Conservation (phyloP, 64 coral and sea anemone genomes). For the Hydrozoanthus tunicans region DNA sequence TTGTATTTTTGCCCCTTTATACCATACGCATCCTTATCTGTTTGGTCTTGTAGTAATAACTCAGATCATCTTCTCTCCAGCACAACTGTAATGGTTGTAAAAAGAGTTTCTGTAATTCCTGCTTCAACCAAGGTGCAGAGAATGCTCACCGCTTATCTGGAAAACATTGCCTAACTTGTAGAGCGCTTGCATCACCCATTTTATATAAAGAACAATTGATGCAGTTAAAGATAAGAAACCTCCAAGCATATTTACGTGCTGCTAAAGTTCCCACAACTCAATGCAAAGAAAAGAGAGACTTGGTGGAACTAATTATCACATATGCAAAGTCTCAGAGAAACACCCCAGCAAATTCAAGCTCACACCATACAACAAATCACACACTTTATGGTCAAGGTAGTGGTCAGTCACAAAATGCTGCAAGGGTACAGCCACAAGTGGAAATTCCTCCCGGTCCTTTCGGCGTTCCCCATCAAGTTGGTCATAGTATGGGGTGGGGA, state of each 20-base stretch:
- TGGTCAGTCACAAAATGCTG: neutral
- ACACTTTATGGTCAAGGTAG: neutral
- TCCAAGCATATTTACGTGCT: slow-evolving; percentile 63
- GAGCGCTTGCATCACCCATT: slow-evolving; percentile 58
- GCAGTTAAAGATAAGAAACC: slow-evolving; percentile 68
- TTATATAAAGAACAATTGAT: slow-evolving; percentile 66
- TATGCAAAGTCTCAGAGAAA: slow-evolving; percentile 34
- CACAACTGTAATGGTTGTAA: slow-evolving; percentile 67
- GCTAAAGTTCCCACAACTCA: slow-evolving; percentile 57
- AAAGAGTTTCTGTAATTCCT: slow-evolving; percentile 72
- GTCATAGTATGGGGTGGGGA: neutral
- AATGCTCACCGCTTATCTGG: slow-evolving; percentile 45
- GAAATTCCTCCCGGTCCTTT: slow-evolving; percentile 39
- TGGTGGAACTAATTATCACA: slow-evolving; percentile 78
- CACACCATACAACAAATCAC: slow-evolving; percentile 16
- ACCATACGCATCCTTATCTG: too few relatives aligned
- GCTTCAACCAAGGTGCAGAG: slow-evolving; percentile 70
- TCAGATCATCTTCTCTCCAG: slow-evolving; percentile 33
- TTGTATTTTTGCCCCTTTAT: too few relatives aligned
- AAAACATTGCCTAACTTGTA: slow-evolving; percentile 67
- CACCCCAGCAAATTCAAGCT: neutral
- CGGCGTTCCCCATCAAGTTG: slow-evolving; percentile 12
- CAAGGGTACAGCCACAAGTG: neutral
- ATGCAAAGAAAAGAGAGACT: slow-evolving; percentile 82
- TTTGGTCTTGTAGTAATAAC: too few relatives aligned